Percentiles rank a stretch among this genome's conserved stretches.
phyloP scores from a whole-genome alignment of 2,113 vertebrate species.

The Pygoscelis adeliae region DNA sequence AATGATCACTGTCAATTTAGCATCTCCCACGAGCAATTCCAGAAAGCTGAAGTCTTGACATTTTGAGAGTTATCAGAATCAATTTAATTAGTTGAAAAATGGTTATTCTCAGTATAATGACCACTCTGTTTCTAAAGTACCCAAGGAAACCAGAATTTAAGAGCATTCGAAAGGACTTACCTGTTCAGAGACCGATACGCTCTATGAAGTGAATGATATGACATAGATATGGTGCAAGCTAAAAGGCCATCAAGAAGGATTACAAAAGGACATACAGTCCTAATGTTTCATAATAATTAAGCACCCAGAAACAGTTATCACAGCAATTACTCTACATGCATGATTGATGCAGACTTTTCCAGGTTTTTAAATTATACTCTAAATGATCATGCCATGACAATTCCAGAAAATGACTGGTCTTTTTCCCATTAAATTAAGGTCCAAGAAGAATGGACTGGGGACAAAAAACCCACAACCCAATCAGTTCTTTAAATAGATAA shows the following conservation, averaged over 20 bases:
- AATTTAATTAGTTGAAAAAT: slow-evolving; percentile 54
- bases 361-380: slow-evolving; percentile 3
- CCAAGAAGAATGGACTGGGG: neutral
- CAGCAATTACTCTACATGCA: neutral
- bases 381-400: neutral
- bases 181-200: neutral
- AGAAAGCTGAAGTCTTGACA: slow-evolving; percentile 24
- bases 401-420: neutral
- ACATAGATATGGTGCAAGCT: neutral
- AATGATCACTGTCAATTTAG: slow-evolving; percentile 42
- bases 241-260: neutral
- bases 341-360: neutral
- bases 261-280: neutral
- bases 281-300: slow-evolving; percentile 11
- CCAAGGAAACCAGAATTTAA: neutral
- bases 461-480: neutral
- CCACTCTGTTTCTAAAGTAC: neutral
- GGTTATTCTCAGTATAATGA: slow-evolving; percentile 31
- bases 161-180: neutral
- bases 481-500: slow-evolving; percentile 15
- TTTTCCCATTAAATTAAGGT: neutral
- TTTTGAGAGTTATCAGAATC: slow-evolving; percentile 34
- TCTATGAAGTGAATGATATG: neutral
- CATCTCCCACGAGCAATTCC: neutral
- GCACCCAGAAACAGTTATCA: slow-evolving; percentile 7